Evolutionary conservation across 1,140 invertebrate species (phyloP).

Genomic region (Aphaenogaster ashmeadi): DNA sequence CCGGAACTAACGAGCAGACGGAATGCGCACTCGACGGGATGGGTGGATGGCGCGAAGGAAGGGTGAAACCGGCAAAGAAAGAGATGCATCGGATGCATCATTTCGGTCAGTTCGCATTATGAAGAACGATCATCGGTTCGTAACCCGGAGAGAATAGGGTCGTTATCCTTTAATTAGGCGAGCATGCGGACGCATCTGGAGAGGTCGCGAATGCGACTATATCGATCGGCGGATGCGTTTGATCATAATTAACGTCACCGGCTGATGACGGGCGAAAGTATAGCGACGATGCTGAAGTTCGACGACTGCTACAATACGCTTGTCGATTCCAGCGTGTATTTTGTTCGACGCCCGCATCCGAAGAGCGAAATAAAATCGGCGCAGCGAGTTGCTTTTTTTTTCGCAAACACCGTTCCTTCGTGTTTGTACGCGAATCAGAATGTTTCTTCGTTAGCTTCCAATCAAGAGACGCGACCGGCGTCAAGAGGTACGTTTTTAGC

Average conservation of each 20-base stretch:
- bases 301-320: conserved; percentile 55
- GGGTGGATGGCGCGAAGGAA: neutral
- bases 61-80: neutral
- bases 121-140: conserved; percentile 54
- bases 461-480: conserved; percentile 43
- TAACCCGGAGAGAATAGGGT: conserved; percentile 49
- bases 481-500: conserved; percentile 31
- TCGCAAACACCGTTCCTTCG: conserved; percentile 53
- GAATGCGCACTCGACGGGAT: conserved; percentile 53
- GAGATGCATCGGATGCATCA: conserved; percentile 43
- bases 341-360: neutral
- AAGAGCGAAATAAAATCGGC: conserved; percentile 46
- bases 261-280: conserved; percentile 36
- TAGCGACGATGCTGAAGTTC: conserved; percentile 24
- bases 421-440: conserved; percentile 57
- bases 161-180: conserved; percentile 73
- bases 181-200: conserved; percentile 45
- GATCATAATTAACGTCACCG: conserved; percentile 67
- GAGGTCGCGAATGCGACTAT: conserved; percentile 57
- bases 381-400: conserved; percentile 21
- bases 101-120: conserved; percentile 64
- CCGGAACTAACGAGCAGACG: conserved; percentile 72
- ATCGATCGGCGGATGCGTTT: conserved; percentile 67
- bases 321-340: neutral
- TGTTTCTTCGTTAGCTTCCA: conserved; percentile 61